Conservation (phyloP, 2,797 vertebrate genomes). For the Sphenopsis melanotis region DNA sequence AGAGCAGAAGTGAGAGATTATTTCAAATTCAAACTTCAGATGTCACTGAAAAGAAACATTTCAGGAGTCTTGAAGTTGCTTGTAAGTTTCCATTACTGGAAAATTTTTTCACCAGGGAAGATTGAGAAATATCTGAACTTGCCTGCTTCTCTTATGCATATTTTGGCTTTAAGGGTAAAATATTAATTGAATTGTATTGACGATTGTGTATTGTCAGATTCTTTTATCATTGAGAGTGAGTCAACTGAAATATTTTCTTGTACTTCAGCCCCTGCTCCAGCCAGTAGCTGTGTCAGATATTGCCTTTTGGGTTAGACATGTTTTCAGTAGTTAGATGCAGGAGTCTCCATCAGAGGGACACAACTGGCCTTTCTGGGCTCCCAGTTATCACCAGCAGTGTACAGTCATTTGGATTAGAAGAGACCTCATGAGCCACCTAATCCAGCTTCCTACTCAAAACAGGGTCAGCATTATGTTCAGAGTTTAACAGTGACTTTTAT, state of each 20-base stretch:
- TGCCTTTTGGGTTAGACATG: accelerated
- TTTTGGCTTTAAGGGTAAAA: not conserved
- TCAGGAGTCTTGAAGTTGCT: not conserved
- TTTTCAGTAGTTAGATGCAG: not conserved
- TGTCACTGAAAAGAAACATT: not conserved
- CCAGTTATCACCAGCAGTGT: not conserved
- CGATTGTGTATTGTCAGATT: not conserved
- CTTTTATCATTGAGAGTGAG: not conserved
- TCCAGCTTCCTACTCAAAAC: not conserved
- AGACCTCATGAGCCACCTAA: not conserved
- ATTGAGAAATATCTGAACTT: not conserved
- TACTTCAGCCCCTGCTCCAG: not conserved
- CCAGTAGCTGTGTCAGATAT: not conserved
- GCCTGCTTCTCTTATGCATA: not conserved
- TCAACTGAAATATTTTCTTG: not conserved
- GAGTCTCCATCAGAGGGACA: not conserved
- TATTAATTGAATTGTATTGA: not conserved
- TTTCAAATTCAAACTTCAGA: not conserved
- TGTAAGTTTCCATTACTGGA: not conserved
- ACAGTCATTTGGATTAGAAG: not conserved
- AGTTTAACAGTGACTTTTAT: not conserved
- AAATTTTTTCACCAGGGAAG: not conserved
- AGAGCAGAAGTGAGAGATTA: not conserved
- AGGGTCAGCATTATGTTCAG: not conserved
- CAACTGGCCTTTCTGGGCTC: not conserved